A percentile compares a stretch with the other conserved stretches of the same genome.
phyloP scores from a whole-genome alignment of 2,888 invertebrate genomes.

The Scaptomyza tumidula region DNA sequence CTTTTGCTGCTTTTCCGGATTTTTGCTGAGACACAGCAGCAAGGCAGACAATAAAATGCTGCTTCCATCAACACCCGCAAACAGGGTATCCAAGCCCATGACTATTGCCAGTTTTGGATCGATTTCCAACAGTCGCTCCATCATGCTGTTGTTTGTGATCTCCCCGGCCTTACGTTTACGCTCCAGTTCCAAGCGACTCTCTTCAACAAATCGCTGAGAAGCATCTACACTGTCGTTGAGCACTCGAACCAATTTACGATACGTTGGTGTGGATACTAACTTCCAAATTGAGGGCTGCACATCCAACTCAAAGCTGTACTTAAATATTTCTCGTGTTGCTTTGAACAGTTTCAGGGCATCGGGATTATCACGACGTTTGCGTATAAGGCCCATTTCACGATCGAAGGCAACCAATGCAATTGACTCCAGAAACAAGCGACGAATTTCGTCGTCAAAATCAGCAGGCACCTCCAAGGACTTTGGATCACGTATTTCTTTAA shows the following conservation, averaged over 20 bases:
- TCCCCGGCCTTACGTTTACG: conserved; percentile 55
- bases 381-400: conserved; percentile 76
- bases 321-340: conserved; percentile 45
- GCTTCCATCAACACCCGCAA: conserved; percentile 87
- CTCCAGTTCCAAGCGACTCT: conserved; percentile 62
- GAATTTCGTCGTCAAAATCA: conserved; percentile 85
- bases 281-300: conserved; percentile 82
- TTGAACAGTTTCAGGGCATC: conserved; percentile 66
- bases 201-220: conserved; percentile 77
- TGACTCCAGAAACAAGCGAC: conserved; percentile 87
- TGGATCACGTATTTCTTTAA: conserved; percentile 69
- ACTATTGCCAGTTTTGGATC: conserved; percentile 85
- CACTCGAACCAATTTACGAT: conserved; percentile 63
- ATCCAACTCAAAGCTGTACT: conserved; percentile 68
- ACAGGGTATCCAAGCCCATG: conserved; percentile 87
- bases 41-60: conserved; percentile 85
- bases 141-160: conserved; percentile 83
- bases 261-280: conserved; percentile 75
- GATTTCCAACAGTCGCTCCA: conserved; percentile 85
- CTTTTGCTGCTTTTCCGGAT: conserved; percentile 88
- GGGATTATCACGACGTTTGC: conserved; percentile 56
- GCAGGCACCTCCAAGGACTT: conserved; percentile 81
- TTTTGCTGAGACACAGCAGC: conserved; percentile 87
- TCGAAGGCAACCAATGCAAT: conserved; percentile 83
- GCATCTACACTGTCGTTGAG: conserved; percentile 66